A percentile compares a stretch with the other conserved stretches of the same genome.
Evolutionary conservation across 2,797 vertebrate genomes (phyloP).

Genomic region (Crocidura indochinensis): DNA sequence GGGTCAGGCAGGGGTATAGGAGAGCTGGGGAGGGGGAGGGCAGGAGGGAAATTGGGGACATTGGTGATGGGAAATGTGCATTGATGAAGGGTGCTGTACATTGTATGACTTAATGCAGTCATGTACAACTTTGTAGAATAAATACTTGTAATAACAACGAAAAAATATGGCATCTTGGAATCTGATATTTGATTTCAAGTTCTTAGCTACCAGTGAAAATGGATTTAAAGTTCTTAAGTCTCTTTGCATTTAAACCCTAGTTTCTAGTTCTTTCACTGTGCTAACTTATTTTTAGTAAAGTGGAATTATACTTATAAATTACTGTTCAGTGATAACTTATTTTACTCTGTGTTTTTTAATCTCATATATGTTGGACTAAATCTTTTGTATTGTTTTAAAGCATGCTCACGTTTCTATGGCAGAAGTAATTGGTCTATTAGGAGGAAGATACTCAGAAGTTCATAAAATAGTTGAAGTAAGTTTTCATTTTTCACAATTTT

Average conservation of each 20-base stretch:
- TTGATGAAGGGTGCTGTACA: too few species aligned
- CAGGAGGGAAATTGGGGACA: too few species aligned
- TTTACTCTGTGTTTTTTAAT: conserved; percentile 11
- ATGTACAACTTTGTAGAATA: too few species aligned
- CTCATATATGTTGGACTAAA: conserved; percentile 46
- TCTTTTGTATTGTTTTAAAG: conserved; percentile 87
- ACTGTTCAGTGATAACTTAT: neutral
- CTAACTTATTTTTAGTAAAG: conserved; percentile 49
- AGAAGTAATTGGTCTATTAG: conserved; percentile 97
- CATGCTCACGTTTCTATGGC: conserved; percentile 97
- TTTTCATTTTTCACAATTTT: conserved; percentile 51
- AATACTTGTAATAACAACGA: too few species aligned
- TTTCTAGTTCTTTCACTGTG: neutral
- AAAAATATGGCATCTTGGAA: neutral
- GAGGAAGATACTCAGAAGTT: conserved; percentile 94
- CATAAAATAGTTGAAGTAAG: conserved; percentile 94
- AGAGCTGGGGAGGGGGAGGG: too few species aligned
- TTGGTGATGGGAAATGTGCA: too few species aligned
- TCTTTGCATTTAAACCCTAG: neutral
- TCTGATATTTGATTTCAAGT: conserved; percentile 47
- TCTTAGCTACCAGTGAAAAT: neutral
- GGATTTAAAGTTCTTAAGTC: conserved; percentile 38
- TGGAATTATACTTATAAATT: neutral
- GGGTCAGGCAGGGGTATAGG: too few species aligned
- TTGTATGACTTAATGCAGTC: too few species aligned